A percentile compares a stretch with the other conserved stretches of the same genome.
phyloP scores from a whole-genome alignment of 2,888 invertebrate genomes.

The Stictocephala bisonia region DNA sequence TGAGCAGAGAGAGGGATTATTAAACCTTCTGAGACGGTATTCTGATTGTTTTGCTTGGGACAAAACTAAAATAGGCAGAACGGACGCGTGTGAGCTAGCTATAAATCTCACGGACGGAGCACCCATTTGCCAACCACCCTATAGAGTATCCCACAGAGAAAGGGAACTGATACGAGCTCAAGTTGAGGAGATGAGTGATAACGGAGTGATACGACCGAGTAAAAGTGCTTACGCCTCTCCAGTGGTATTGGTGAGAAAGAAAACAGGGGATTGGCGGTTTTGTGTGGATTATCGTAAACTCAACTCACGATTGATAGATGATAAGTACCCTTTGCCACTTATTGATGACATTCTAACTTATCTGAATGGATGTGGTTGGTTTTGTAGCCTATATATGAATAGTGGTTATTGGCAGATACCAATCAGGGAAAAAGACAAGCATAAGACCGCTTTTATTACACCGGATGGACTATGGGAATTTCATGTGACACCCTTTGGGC shows the following conservation, averaged over 20 bases:
- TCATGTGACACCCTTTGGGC: slow-evolving; percentile 7
- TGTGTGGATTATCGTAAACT: slow-evolving; percentile 34
- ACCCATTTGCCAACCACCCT: background rate
- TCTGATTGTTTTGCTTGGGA: slow-evolving; percentile 14
- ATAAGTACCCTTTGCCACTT: slow-evolving; percentile 13
- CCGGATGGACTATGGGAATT: slow-evolving; percentile 28
- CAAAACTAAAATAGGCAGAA: background rate
- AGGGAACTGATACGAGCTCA: background rate
- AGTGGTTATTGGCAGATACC: slow-evolving; percentile 39
- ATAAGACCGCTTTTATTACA: slow-evolving; percentile 33
- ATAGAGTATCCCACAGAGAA: slow-evolving; percentile 13
- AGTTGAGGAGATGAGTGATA: background rate
- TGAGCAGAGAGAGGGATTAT: background rate
- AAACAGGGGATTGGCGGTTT: slow-evolving; percentile 25
- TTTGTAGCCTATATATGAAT: slow-evolving; percentile 9
- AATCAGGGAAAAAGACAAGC: background rate
- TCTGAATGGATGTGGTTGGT: slow-evolving; percentile 23
- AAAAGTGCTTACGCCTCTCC: background rate
- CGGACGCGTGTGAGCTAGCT: background rate
- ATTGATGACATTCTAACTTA: slow-evolving; percentile 22
- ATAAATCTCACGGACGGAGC: background rate
- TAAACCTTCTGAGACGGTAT: background rate
- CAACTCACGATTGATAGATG: background rate
- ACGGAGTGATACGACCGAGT: background rate
- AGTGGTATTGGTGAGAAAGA: slow-evolving; percentile 38